Percentiles rank a stretch among this genome's conserved stretches.
phyloP scores from a whole-genome alignment of 2,113 vertebrate genomes.

The Mobula hypostoma region DNA sequence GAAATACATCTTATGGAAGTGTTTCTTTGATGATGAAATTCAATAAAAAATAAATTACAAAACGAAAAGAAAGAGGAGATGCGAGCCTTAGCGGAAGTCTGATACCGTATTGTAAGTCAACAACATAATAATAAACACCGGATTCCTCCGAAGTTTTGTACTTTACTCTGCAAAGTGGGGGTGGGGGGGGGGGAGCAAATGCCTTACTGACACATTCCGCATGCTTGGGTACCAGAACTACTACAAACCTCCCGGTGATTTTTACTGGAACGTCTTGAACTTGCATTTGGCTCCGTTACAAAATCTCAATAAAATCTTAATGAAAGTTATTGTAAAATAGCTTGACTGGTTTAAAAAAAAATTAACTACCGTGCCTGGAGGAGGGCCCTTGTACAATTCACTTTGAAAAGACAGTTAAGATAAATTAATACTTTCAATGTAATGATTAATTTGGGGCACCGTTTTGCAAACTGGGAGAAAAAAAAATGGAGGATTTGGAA shows the following conservation, averaged over 20 bases:
- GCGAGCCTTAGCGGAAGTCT: not conserved
- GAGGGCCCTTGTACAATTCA: not conserved
- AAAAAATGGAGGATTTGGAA: not conserved
- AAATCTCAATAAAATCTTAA: not conserved
- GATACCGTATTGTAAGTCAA: not conserved
- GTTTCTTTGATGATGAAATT: too few species aligned
- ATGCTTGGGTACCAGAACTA: not conserved
- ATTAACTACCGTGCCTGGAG: conserved; percentile 12
- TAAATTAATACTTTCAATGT: not conserved
- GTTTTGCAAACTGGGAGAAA: not conserved
- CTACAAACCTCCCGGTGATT: not conserved
- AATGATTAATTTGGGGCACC: not conserved
- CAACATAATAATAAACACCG: not conserved
- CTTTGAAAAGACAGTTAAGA: not conserved
- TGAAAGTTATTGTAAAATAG: conserved; percentile 14
- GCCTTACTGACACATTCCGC: not conserved
- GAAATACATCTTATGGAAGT: too few species aligned
- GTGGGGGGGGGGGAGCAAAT: too few species aligned
- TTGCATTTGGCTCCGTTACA: not conserved
- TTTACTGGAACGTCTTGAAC: not conserved
- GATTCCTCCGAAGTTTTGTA: not conserved
- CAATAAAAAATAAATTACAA: too few species aligned
- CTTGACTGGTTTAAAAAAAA: not conserved
- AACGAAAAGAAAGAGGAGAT: too few species aligned
- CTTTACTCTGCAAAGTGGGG: not conserved